Evolutionary conservation across 2,797 vertebrate species (phyloP), one percentile per base, ranked within the genome.

Genomic region (Agapornis canus): DNA sequence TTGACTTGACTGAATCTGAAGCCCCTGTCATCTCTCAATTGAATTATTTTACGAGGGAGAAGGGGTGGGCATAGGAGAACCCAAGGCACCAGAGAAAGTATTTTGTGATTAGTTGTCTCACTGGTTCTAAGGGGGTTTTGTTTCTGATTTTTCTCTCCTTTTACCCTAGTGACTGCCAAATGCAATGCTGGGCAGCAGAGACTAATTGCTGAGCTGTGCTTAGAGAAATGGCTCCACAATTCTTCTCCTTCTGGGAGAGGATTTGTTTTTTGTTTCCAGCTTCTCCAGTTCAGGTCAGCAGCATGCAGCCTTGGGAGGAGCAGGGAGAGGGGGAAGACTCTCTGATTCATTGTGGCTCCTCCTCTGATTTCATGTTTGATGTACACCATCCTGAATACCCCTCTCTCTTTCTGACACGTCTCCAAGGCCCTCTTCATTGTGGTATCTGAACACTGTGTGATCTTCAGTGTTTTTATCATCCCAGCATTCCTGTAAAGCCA

Each of bases 211-310:
- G 5, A 82, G 6, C 32, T 73, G 22, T 35, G 18, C 27, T 77
- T 19, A 15, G 25, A 31, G 42, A 54, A 82, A 60, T 0, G 1
- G 1, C 22, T 76, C 29, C 0, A 1, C 0, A 2, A 21, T 16
- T 6, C 19, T 86, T 56, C 23, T 52, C 8, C 6, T 48, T 59
- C 4, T 15, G 35, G 26, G 35, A 70, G 39, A 77, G 8, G 25
- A 47, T 43, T 85, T 3, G 0, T 0, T 17, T 92, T 82, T n/a
- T 1, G 0, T 51, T 83, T 90, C 47, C 61, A 80, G 32, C 31
- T 87, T 85, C 51, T 76, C 47, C 37, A 48, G 32, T 27, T 69
- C 40, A 73, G 31, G 25, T 40, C 1, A 0, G 23, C 64, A 60
- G 21, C 23, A 20, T 35, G 26, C 18, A 81, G 61, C 18, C 37